A percentile compares a stretch with the other conserved stretches of the same genome.
phyloP scores from a whole-genome alignment of 53 echinoderm and acorn worm species.

The Echinometra lucunter region DNA sequence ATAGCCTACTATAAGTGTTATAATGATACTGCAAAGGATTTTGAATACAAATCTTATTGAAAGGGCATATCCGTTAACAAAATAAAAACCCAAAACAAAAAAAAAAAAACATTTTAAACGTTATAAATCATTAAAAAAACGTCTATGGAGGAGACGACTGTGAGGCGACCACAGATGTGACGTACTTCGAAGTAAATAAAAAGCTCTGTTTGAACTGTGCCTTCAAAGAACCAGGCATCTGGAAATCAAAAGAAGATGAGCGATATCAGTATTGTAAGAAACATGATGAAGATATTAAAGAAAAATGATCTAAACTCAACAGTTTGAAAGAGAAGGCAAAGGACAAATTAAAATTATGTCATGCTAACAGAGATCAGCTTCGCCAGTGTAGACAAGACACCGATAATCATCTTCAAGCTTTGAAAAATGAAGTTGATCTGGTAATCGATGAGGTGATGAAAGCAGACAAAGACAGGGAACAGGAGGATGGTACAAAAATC shows the following conservation, averaged over 20 bases:
- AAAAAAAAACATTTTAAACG: too few species aligned
- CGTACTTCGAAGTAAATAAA: too few species aligned
- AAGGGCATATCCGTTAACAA: too few species aligned
- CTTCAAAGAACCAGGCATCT: not conserved
- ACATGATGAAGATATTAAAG: not conserved
- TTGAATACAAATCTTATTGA: too few species aligned
- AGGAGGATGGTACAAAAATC: not conserved
- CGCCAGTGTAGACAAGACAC: not conserved
- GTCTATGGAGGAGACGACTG: not conserved
- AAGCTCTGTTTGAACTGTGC: too few species aligned
- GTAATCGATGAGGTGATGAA: not conserved
- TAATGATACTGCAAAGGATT: too few species aligned
- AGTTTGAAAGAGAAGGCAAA: not conserved
- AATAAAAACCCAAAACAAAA: too few species aligned
- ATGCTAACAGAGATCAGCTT: not conserved
- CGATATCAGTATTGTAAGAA: not conserved
- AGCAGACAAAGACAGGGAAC: not conserved
- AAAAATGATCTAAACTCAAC: not conserved
- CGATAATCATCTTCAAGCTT: not conserved
- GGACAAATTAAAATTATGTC: not conserved
- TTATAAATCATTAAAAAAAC: too few species aligned
- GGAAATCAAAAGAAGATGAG: not conserved
- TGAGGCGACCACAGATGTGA: not conserved
- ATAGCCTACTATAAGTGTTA: too few species aligned
- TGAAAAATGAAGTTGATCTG: slow-evolving; percentile 11